Base-by-base conservation (phyloP, 2,113 vertebrate genomes). In the Oophaga pumilio region DNA sequence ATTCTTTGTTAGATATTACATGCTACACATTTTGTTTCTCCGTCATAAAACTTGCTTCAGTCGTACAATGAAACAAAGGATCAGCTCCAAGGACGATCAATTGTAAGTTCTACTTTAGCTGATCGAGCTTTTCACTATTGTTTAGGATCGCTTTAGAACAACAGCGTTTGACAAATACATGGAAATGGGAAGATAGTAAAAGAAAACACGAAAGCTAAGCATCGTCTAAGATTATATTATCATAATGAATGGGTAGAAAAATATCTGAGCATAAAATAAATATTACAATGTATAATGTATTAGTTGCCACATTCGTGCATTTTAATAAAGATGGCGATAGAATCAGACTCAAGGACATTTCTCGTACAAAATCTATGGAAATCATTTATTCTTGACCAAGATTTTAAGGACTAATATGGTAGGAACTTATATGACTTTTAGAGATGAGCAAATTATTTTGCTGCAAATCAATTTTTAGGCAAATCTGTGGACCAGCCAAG, bases 1-100 rank as follows among this genome's bases (percentile, higher is more conserved):
- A 74, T 20, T 74, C 76, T 33, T 64, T 28, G 60, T 52, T 79
- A 43, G 52, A 86, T 62, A 78, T 56, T 82, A 52, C 33, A 82
- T 64, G 59, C 79, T 64, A 13, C 60, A 52, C 17, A 84, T 20
- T 68, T 68, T 53, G 26, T 68, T 56, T 86, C 43, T 53, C 17
- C 43, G 60, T 17, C 56, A 68, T 56, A 86, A 76, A 79, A n/a
- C 60, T 79, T 62, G 33, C 33, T 49, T 82, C 43, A n/a, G 26
- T 68, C 22, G 66, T 18, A 43, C 49, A 83, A 83, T 49, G 66
- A 53, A 52, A 52, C 62, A 82, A 82, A 80, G 77, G 33, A 20
- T 60, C 53, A 28, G 52, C 50, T 80, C 15, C n/a, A 59, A 60
- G 77, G 77, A 57, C 77, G 17, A 60, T 60, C 53, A 59, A 80